Evolutionary conservation across 2,797 vertebrate genomes (phyloP).

Genomic region (Philypnodon macrostomus): DNA sequence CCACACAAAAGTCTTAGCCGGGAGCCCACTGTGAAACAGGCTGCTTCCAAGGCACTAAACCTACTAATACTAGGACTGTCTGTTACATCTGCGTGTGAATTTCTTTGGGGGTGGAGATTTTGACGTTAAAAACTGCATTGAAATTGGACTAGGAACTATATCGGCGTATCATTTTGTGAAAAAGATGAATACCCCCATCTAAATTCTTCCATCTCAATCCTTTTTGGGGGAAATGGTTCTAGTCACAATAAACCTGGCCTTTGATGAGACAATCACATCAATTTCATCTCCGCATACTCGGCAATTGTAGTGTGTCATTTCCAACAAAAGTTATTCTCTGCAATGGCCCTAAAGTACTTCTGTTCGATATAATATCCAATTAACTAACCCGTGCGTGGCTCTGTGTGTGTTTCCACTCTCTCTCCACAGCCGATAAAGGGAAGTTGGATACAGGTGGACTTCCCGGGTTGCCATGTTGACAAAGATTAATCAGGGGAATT

Average conservation of each 20-base stretch:
- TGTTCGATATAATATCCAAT: slow-evolving; percentile 66
- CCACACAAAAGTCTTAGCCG: slow-evolving; percentile 3
- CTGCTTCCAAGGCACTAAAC: slow-evolving; percentile 12
- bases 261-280: slow-evolving; percentile 57
- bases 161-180: slow-evolving; percentile 44
- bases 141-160: slow-evolving; percentile 54
- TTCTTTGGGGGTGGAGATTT: slow-evolving; percentile 19
- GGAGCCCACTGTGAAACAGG: slow-evolving; percentile 14
- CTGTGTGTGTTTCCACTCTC: slow-evolving; percentile 29
- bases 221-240: slow-evolving; percentile 45
- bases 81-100: slow-evolving; percentile 14
- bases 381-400: slow-evolving; percentile 41
- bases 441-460: slow-evolving; percentile 32
- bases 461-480: slow-evolving; percentile 31
- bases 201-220: slow-evolving; percentile 53
- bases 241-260: slow-evolving; percentile 51
- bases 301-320: slow-evolving; percentile 34
- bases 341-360: slow-evolving; percentile 48
- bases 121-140: slow-evolving; percentile 36
- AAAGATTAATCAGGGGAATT: slow-evolving; percentile 53
- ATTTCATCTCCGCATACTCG: slow-evolving; percentile 50
- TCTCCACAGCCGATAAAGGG: slow-evolving; percentile 41
- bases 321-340: slow-evolving; percentile 57
- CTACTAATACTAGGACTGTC: slow-evolving; percentile 13
- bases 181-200: slow-evolving; percentile 51